phyloP scores from a whole-genome alignment of 1,140 invertebrate species.

The Drosophila elegans region DNA sequence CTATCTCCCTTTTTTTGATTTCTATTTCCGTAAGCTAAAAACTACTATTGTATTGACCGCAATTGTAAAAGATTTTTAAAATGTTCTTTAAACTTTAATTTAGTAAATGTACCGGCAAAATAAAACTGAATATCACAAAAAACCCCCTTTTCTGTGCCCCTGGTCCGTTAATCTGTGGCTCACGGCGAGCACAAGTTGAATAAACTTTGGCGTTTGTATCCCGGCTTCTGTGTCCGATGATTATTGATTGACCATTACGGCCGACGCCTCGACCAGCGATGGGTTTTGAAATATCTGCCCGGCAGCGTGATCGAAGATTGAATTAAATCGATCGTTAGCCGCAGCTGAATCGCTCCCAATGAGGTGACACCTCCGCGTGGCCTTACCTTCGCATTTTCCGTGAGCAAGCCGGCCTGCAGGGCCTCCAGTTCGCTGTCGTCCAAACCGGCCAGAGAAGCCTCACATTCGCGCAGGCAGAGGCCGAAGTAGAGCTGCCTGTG shows the following conservation, averaged over 20 bases:
- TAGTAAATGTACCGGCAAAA: not conserved
- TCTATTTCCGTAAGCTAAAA: no score
- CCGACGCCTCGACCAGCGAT: conserved; percentile 24
- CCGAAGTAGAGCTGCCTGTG: conserved; percentile 86
- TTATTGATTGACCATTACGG: conserved; percentile 32
- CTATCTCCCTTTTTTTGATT: no score
- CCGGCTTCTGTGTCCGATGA: conserved; percentile 42
- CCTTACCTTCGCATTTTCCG: conserved; percentile 77
- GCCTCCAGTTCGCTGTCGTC: conserved; percentile 30
- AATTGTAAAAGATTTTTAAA: no score
- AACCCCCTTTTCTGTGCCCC: conserved; percentile 10
- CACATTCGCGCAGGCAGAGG: conserved; percentile 84
- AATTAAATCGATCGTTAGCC: conserved; percentile 52
- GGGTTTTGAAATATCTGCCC: conserved; percentile 45
- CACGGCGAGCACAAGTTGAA: conserved; percentile 38
- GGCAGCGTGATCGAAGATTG: conserved; percentile 56
- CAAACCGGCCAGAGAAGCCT: conserved; percentile 49
- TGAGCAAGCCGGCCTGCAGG: conserved; percentile 60
- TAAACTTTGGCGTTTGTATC: conserved; percentile 50
- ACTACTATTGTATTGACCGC: no score
- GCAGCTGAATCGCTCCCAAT: conserved; percentile 23
- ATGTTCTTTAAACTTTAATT: no score
- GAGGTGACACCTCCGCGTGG: conserved; percentile 32
- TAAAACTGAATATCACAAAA: not conserved
- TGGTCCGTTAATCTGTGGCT: conserved; percentile 14